phyloP scores from a whole-genome alignment of 2,113 vertebrate species.

The Danionella cerebrum region DNA sequence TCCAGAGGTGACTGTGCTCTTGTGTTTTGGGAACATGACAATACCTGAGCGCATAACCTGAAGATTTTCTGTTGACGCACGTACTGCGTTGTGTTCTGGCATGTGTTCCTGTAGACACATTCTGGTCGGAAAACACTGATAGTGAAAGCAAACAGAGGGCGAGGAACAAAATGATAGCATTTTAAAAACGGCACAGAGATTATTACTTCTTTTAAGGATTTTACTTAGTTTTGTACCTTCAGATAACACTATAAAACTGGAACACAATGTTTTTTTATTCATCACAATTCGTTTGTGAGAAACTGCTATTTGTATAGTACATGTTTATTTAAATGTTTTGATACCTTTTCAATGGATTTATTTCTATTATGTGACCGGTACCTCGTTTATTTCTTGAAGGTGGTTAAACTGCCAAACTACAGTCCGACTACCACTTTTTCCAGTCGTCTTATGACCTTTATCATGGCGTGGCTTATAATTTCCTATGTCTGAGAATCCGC shows the following conservation, averaged over 20 bases:
- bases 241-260: conserved; percentile 45
- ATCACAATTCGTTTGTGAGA: not conserved
- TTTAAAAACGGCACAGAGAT: not conserved
- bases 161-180: not conserved
- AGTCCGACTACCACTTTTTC: not conserved
- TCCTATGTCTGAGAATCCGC: not conserved
- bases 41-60: too few species aligned
- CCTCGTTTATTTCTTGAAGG: not conserved
- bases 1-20: not conserved
- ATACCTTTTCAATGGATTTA: not conserved
- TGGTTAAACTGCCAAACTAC: not conserved
- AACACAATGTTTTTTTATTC: not conserved
- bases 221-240: not conserved
- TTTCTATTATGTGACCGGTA: not conserved
- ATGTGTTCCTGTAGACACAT: not conserved
- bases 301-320: conserved; percentile 7
- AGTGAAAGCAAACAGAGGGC: not conserved
- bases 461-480: not conserved
- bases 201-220: not conserved
- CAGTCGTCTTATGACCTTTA: not conserved
- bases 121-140: conserved; percentile 5
- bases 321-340: conserved; percentile 19
- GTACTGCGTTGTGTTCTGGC: too few species aligned
- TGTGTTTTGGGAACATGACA: not conserved
- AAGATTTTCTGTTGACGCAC: too few species aligned